phyloP scores from a whole-genome alignment of 2,797 vertebrate species.

The Fistularia tabacaria region DNA sequence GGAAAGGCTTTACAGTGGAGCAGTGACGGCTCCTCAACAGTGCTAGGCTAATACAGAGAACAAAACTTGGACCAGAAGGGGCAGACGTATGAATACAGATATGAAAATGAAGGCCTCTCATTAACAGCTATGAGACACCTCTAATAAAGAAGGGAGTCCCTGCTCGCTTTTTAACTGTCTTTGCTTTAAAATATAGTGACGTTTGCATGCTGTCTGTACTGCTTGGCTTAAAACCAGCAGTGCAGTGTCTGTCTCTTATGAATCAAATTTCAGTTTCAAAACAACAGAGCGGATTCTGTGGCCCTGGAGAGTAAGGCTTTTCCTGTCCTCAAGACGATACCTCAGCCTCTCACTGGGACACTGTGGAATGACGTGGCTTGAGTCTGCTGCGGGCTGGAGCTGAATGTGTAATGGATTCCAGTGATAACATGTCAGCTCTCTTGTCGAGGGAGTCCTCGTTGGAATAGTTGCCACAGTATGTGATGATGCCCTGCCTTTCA shows the following conservation, averaged over 20 bases:
- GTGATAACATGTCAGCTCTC: constrained; percentile 22
- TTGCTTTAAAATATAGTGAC: constrained; percentile 15
- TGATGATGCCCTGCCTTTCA: constrained; percentile 13
- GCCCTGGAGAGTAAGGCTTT: constrained; percentile 18
- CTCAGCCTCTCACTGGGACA: constrained; percentile 17
- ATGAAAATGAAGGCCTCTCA: constrained; percentile 25
- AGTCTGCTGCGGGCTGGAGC: constrained; percentile 24
- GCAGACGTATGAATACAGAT: neutral
- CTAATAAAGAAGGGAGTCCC: constrained; percentile 63
- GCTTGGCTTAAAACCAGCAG: constrained; percentile 12
- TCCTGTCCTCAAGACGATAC: constrained; percentile 13
- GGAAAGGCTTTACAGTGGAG: too few species aligned
- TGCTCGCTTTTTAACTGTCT: constrained; percentile 51
- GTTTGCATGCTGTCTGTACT: too few species aligned
- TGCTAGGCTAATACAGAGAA: constrained; percentile 1
- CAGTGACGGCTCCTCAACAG: too few species aligned
- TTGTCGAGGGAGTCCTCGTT: constrained; percentile 22
- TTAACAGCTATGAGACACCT: constrained; percentile 57
- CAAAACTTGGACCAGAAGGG: neutral
- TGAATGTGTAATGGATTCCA: constrained; percentile 34
- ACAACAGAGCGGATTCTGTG: constrained; percentile 18
- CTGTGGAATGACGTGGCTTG: constrained; percentile 13
- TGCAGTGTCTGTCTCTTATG: constrained; percentile 8
- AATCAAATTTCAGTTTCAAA: constrained; percentile 25
- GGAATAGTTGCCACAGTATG: constrained; percentile 1